A percentile compares a stretch with the other conserved stretches of the same genome.
Evolutionary conservation across 2,113 vertebrate genomes (phyloP).

Genomic region (Cinclus mexicanus): DNA sequence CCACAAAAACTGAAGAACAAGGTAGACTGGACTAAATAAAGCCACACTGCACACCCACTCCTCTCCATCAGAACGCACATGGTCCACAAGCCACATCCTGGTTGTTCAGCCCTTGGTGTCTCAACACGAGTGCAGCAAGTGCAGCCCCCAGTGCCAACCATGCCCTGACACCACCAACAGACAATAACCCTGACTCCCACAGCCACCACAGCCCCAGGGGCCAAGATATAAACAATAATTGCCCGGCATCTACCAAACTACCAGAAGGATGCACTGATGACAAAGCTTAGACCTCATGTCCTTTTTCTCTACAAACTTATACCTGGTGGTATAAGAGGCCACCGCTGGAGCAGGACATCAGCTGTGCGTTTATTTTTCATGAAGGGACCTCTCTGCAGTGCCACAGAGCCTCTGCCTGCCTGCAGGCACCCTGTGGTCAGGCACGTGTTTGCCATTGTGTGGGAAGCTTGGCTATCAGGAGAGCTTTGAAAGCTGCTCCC

Average conservation of each 20-base stretch:
- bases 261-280: background rate
- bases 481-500: background rate
- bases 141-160: background rate
- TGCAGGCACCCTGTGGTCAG: background rate
- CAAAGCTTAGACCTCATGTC: background rate
- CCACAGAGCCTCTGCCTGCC: background rate
- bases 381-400: background rate
- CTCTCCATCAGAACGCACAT: background rate
- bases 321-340: background rate
- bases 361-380: background rate
- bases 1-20: background rate
- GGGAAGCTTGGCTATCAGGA: background rate
- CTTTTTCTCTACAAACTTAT: background rate
- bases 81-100: slow-evolving; percentile 30
- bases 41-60: background rate
- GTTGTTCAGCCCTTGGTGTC: background rate
- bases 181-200: background rate
- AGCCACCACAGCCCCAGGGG: background rate
- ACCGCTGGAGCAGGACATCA: background rate
- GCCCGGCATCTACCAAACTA: background rate
- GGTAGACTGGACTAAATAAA: background rate
- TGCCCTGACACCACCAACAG: background rate
- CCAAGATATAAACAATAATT: background rate
- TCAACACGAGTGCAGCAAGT: accelerated
- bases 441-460: background rate